Evolutionary conservation across 2,888 invertebrate genomes (phyloP).

Genomic region (Epinotia ramella): DNA sequence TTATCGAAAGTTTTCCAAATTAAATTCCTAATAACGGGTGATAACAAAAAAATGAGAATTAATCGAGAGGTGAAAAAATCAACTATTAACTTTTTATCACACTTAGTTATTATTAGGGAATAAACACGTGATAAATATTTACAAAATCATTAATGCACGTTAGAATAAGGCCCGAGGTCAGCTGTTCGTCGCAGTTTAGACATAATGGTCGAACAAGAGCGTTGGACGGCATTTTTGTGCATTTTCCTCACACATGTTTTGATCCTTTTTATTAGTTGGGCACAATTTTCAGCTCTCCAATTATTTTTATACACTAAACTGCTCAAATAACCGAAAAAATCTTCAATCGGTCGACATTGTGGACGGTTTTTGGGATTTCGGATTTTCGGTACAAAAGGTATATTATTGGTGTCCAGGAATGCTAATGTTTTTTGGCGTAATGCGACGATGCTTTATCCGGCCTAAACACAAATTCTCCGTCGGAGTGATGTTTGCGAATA

Average conservation of each 20-base stretch:
- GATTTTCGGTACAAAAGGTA: conserved; percentile 11
- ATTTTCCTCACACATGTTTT: conserved; percentile 10
- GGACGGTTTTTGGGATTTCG: conserved; percentile 10
- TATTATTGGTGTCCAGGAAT: conserved; percentile 10
- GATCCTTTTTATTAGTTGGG: conserved; percentile 10
- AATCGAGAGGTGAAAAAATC: too few species aligned
- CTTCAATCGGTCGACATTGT: conserved; percentile 1
- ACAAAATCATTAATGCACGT: too few species aligned
- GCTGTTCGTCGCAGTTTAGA: conserved; percentile 11
- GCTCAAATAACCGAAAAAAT: conserved; percentile 12
- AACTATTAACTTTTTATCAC: too few species aligned
- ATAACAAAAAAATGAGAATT: too few species aligned
- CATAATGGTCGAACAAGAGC: conserved; percentile 4
- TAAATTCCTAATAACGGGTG: too few species aligned
- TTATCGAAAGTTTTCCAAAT: too few species aligned
- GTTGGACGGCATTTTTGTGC: conserved; percentile 6
- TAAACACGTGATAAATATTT: too few species aligned
- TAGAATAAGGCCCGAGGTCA: neutral
- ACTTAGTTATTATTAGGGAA: too few species aligned
- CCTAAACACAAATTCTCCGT: conserved; percentile 9
- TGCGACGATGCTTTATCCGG: conserved; percentile 6
- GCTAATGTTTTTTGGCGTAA: conserved; percentile 8
- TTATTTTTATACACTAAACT: conserved; percentile 7
- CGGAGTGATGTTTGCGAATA: conserved; percentile 3
- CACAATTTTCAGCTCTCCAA: conserved; percentile 15